Evolutionary conservation across 2,888 invertebrate genomes (phyloP).

Genomic region (Chalcis sispes): DNA sequence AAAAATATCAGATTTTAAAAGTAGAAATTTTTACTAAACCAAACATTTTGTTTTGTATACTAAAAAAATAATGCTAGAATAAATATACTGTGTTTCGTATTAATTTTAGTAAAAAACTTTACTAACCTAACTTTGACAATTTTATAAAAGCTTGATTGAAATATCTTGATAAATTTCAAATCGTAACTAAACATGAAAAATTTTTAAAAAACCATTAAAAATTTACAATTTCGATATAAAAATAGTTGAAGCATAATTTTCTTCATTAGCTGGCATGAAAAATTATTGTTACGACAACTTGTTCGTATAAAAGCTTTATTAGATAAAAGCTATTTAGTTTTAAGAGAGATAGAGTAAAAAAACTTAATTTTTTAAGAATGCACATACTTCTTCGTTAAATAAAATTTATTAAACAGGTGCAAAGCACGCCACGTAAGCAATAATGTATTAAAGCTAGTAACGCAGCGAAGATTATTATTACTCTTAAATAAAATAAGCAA

Average conservation of each 20-base stretch:
- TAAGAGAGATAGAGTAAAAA: slow-evolving; percentile 26
- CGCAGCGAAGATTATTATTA: background rate
- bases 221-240: background rate
- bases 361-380: slow-evolving; percentile 19
- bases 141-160: no score
- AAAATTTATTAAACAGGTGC: slow-evolving; percentile 15
- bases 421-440: background rate
- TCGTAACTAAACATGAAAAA: background rate
- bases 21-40: no score
- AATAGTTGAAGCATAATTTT: background rate
- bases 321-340: slow-evolving; percentile 40
- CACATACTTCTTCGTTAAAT: slow-evolving; percentile 10
- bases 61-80: no score
- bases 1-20: no score
- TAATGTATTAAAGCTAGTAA: slow-evolving; percentile 13
- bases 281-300: slow-evolving; percentile 2
- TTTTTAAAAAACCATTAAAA: background rate
- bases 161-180: no score
- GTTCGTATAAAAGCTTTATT: slow-evolving; percentile 45
- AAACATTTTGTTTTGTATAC: no score
- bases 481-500: background rate
- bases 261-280: background rate
- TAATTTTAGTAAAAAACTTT: no score
- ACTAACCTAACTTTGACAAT: no score
- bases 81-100: no score